Conservation (phyloP, 1,140 invertebrate genomes). For the Cherax quadricarinatus region DNA sequence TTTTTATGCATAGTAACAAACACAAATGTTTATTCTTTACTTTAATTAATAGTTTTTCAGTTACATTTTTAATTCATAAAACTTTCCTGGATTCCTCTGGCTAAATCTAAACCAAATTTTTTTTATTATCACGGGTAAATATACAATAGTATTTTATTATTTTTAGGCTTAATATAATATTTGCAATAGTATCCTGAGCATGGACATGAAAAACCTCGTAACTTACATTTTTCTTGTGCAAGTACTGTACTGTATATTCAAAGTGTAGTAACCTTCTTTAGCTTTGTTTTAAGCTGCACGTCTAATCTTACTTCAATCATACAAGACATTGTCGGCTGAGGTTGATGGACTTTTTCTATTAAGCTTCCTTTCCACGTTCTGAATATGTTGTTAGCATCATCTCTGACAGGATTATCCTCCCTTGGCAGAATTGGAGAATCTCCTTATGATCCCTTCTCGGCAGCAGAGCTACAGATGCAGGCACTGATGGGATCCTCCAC, state of each 20-base stretch:
- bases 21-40: background rate
- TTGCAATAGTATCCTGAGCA: background rate
- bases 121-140: background rate
- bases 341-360: background rate
- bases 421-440: slow-evolving; percentile 53
- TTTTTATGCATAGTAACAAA: background rate
- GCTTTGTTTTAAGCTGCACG: background rate
- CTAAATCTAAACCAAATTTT: background rate
- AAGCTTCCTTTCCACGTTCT: background rate
- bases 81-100: background rate
- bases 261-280: background rate
- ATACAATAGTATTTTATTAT: background rate
- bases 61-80: background rate
- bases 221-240: background rate
- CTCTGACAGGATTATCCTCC: slow-evolving; percentile 37
- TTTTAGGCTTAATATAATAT: background rate
- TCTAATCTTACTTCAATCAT: background rate
- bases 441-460: slow-evolving; percentile 72
- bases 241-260: background rate
- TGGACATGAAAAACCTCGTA: background rate
- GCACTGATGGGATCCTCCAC: slow-evolving; percentile 58
- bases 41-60: background rate
- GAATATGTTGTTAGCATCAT: background rate
- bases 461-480: slow-evolving; percentile 72
- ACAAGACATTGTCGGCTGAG: background rate